These are phyloP conservation scores for Nycticryphes semicollaris DNA, from an alignment of 2,113 vertebrate genomes.

Conservation along the genomic window DNA sequence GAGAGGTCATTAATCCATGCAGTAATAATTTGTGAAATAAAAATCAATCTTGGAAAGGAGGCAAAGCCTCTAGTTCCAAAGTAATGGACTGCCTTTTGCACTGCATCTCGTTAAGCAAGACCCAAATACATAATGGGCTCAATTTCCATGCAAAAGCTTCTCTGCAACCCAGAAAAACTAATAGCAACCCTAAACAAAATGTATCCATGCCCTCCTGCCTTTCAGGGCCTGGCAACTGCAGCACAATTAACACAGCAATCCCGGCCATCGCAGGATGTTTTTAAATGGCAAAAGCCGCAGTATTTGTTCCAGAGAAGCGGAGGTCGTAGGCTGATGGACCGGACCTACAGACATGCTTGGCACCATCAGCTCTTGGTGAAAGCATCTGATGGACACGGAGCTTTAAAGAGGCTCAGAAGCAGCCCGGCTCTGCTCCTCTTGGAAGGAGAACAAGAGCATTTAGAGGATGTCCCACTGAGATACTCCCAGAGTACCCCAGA, in stretches of 20 bases:
- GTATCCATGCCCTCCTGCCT: conserved; percentile 13
- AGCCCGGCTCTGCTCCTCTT: no score
- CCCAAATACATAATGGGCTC: conserved; percentile 70
- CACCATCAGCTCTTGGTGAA: background rate
- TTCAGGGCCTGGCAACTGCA: background rate
- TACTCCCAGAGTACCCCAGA: background rate
- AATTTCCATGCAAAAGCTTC: conserved; percentile 62
- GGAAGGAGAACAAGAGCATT: background rate
- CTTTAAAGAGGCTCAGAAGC: background rate
- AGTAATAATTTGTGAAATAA: conserved; percentile 72
- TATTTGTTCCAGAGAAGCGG: background rate
- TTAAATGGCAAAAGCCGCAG: background rate
- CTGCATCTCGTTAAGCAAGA: conserved; percentile 74
- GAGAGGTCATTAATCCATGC: conserved; percentile 73
- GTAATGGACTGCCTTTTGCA: conserved; percentile 64
- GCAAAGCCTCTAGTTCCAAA: conserved; percentile 71
- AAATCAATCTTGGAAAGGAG: conserved; percentile 73
- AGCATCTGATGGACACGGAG: rapidly evolving
- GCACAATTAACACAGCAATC: background rate
- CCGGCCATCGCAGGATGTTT: background rate
- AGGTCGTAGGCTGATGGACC: background rate
- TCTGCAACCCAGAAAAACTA: conserved; percentile 39
- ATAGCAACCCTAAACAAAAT: conserved; percentile 47
- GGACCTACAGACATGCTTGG: background rate
- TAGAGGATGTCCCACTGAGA: background rate